Conservation (phyloP, 2,888 invertebrate species). For the Cantharis lateralis region DNA sequence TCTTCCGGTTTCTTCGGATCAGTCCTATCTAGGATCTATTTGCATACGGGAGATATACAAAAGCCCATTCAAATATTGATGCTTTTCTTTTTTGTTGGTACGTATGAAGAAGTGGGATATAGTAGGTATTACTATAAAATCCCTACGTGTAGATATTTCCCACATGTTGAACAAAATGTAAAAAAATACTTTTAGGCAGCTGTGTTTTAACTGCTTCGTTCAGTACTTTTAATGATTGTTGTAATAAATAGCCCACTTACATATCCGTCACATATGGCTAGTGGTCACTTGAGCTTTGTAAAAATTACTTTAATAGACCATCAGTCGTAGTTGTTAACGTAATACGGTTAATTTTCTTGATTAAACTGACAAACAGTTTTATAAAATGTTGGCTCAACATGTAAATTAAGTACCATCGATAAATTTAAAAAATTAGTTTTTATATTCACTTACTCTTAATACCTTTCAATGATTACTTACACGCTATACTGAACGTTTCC, state of each 20-base stretch:
- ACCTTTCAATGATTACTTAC: constrained; percentile 18
- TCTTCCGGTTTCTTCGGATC: constrained; percentile 38
- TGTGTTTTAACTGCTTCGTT: constrained; percentile 37
- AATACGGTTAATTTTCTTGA: neutral
- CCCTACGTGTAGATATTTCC: constrained; percentile 38
- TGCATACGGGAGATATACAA: constrained; percentile 36
- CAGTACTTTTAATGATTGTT: constrained; percentile 32
- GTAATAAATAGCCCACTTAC: constrained; percentile 36
- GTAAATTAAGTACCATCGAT: neutral
- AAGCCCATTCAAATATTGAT: constrained; percentile 28
- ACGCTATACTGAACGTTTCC: neutral
- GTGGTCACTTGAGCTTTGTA: constrained; percentile 35
- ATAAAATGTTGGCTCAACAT: neutral
- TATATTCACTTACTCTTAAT: neutral
- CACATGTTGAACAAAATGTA: constrained; percentile 36
- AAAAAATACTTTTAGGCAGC: constrained; percentile 35
- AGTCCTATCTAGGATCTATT: constrained; percentile 35
- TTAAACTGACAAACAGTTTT: neutral
- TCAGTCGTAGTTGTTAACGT: neutral
- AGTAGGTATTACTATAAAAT: constrained; percentile 30
- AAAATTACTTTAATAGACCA: constrained; percentile 23
- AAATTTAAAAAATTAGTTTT: neutral
- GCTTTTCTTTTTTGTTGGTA: constrained; percentile 20
- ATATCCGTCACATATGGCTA: constrained; percentile 37
- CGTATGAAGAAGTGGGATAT: constrained; percentile 14